Conservation (phyloP, 2,888 invertebrate genomes). For the Thereva unica region DNA sequence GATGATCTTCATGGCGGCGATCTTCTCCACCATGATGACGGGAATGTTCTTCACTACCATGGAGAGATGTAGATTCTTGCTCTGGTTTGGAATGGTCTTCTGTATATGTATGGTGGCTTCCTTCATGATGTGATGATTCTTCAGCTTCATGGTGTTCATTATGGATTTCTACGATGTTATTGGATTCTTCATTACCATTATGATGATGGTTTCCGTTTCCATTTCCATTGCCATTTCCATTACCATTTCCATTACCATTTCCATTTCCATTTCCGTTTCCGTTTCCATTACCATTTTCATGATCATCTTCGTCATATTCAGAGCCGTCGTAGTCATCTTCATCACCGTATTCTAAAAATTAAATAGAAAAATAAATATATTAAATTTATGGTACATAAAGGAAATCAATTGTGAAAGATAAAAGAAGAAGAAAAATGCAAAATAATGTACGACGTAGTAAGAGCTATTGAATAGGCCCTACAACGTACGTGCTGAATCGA, state of each 20-base stretch:
- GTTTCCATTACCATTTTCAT: not conserved
- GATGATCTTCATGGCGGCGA: not conserved
- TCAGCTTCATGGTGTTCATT: constrained; percentile 44
- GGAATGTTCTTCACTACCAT: constrained; percentile 25
- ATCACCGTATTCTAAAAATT: constrained; percentile 22
- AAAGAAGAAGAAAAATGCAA: too few species aligned
- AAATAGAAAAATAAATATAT: not conserved
- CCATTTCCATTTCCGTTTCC: not conserved
- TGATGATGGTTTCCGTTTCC: constrained; percentile 9
- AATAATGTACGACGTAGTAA: too few species aligned
- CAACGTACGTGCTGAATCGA: too few species aligned
- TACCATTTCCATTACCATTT: not conserved
- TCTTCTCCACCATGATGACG: constrained; percentile 20
- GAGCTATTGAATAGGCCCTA: too few species aligned
- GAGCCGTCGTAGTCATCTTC: constrained; percentile 16
- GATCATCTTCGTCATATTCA: constrained; percentile 21
- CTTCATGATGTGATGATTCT: too few species aligned
- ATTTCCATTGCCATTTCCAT: not conserved
- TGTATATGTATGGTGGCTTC: too few species aligned
- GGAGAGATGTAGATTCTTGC: not conserved
- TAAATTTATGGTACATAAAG: too few species aligned
- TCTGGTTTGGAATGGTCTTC: too few species aligned
- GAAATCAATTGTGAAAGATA: too few species aligned
- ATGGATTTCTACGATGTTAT: constrained; percentile 40
- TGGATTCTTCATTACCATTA: constrained; percentile 10